These are phyloP conservation scores for Mixornis gularis DNA, from an alignment of 2,113 vertebrate genomes.

Conservation along the genomic window DNA sequence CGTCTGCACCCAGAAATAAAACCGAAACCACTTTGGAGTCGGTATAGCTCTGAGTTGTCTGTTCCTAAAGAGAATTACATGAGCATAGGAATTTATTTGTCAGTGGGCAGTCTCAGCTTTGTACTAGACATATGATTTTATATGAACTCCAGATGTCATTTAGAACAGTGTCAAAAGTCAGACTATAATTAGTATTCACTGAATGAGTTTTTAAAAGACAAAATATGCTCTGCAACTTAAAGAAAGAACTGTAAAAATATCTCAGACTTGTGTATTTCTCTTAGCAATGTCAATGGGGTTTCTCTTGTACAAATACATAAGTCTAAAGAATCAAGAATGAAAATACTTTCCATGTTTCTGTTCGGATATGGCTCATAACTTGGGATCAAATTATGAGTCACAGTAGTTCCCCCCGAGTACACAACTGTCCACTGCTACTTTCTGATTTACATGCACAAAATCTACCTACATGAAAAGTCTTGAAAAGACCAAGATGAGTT, in stretches of 20 bases:
- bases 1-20: not conserved
- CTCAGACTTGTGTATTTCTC: not conserved
- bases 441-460: not conserved
- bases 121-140: slow-evolving; percentile 4
- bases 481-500: not conserved
- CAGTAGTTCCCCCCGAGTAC: not conserved
- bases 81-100: not conserved
- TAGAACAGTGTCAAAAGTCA: slow-evolving; percentile 35
- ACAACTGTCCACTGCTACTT: not conserved
- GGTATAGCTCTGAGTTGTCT: not conserved
- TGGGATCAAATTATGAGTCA: not conserved
- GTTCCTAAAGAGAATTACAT: not conserved
- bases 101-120: slow-evolving; percentile 29
- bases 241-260: not conserved
- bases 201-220: not conserved
- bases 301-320: not conserved
- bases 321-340: not conserved
- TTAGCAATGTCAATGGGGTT: not conserved
- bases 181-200: slow-evolving; percentile 1
- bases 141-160: slow-evolving; percentile 18
- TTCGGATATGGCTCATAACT: not conserved
- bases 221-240: not conserved
- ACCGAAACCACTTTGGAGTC: not conserved
- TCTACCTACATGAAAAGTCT: not conserved
- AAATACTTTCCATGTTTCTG: not conserved